Base-by-base conservation (phyloP, 2,113 vertebrate species). In the Stictonetta naevosa region DNA sequence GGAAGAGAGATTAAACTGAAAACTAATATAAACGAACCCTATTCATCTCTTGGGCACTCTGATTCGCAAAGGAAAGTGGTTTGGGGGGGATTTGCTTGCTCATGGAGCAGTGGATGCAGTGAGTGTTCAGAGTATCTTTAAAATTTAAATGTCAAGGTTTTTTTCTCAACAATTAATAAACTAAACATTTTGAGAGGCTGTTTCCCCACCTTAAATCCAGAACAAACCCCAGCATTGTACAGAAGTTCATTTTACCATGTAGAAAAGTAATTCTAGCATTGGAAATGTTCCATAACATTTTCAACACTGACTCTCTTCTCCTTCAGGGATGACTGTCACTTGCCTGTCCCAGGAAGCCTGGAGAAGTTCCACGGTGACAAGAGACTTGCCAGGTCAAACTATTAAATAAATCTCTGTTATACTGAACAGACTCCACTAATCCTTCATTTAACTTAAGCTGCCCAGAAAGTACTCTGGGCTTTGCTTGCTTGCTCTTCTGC, bases 1-100 rank as follows among this genome's bases (percentile, higher is more conserved):
- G 96, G 94, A 97, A 96, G 95, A 97, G 96, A 97, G 97, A 98
- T 98, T 97, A 97, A 97, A 97, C 92, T 95, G 96, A 96, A 97
- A 98, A 96, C 96, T 97, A 97, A 98, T 96, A 97, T 94, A 98
- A 97, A 97, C 83, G 93, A 97, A 97, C 86, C 94, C 58, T 82
- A 97, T 97, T 96, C 94, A 96, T 98, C 96, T 98, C 97, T 94
- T 48, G 79, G 95, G 96, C 69, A 33, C 88, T 91, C 82, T 42
- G 96, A 96, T 96, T 95, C 91, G 64, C 84, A 83, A 73, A 80
- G 82, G 86, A 91, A 82, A 80, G 96, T 3, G 74, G 84, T 86
- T 92, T 82, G 36, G 78, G 93, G 91, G 96, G 93, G 56, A 78
- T 83, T 95, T 89, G 60, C 82, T 97, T 36, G 10, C 77, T 94